Base-by-base conservation (phyloP, 2,797 vertebrate genomes). In the Rhabdomys pumilio region DNA sequence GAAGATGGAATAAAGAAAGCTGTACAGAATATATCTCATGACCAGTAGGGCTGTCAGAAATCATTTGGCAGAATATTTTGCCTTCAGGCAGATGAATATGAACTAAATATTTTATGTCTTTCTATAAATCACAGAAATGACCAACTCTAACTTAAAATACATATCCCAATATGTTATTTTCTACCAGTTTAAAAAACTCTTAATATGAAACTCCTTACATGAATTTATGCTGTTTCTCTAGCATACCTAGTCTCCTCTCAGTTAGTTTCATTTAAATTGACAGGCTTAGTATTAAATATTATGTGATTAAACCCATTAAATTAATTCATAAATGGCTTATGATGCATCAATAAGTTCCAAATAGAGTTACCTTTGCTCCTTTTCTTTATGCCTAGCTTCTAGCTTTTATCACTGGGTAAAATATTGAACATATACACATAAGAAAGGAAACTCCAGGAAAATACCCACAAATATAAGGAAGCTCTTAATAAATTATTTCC, bases 231-330 rank as follows among this genome's bases (percentile, higher is more conserved):
- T 67, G 2, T 73, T 81, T 89, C 31, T 75, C 31, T 85, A 89
- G 84, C 31, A 86, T 61, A 94, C 3, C 67, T 20, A 34, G 15
- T 31, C 29, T 89, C 19, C 1, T 89, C n/a, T 63, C 24, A 63
- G 83, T 72, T 75, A 34, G 84, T 83, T 95, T 90, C 59, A 80
- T 55, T 97, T 83, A 92, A 90, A 89, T 14, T 92, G 14, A 93
- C 15, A 83, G 31, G 93, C n/a, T 83, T 50, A 55, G 12, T 38
- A 72, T 83, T 91, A 80, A 41, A 1, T 90, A 89, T 59, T 34
- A 92, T 65, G 9, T 34, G 69, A 12, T 17, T 11, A 91, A 65
- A 76, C 19, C 26, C 3, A 8, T 22, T 11, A 93, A 83, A 81
- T 24, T 10, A 8, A 85, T 7, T 89, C 41, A 65, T 13, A 53